A percentile compares a stretch with the other conserved stretches of the same genome.
Evolutionary conservation across 2,113 vertebrate genomes (phyloP).

Genomic region (Furnarius figulus): DNA sequence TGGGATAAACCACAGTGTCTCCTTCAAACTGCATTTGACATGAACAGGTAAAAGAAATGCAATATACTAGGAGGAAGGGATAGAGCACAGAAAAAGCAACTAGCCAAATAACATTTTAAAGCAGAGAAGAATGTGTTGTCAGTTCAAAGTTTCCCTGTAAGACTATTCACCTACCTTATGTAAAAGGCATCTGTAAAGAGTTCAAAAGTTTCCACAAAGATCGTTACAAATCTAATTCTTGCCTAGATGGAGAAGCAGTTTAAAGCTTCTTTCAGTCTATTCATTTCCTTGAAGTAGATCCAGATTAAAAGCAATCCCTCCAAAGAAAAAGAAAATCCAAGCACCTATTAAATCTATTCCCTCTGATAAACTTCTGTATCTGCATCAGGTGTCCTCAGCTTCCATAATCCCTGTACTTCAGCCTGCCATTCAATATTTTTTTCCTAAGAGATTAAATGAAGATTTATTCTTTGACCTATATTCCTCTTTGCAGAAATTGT

Average conservation of each 20-base stretch:
- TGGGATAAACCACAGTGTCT: background rate
- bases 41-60: background rate
- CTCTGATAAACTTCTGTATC: background rate
- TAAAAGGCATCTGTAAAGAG: background rate
- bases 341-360: background rate
- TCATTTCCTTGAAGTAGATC: slow-evolving; percentile 24
- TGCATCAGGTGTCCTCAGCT: background rate
- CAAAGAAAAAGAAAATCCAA: background rate
- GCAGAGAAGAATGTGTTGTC: background rate
- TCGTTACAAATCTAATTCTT: background rate
- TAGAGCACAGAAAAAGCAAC: background rate
- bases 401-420: background rate
- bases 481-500: background rate
- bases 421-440: background rate
- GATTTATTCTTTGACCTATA: background rate
- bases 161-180: background rate
- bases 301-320: slow-evolving; percentile 37
- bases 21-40: background rate
- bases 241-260: background rate
- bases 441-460: background rate
- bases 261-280: slow-evolving; percentile 29
- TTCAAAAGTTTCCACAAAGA: slow-evolving; percentile 4
- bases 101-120: background rate
- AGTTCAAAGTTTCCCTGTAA: background rate
- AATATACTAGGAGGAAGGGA: background rate